Conservation (phyloP, 2,888 invertebrate species). For the Plutella xylostella region DNA sequence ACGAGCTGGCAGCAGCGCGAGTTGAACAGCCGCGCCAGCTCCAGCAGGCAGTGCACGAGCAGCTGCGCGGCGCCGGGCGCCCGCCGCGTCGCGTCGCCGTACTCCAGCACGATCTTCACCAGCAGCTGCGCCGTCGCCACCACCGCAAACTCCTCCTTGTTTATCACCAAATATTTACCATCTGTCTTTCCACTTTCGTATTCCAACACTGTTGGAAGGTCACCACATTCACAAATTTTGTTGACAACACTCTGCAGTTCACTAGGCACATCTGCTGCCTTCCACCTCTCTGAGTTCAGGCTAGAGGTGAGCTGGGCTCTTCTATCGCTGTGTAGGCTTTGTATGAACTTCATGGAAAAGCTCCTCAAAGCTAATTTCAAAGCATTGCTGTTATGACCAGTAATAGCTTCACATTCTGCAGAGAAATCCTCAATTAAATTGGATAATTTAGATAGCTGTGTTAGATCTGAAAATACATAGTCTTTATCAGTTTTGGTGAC, state of each 20-base stretch:
- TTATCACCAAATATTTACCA: slow-evolving; percentile 71
- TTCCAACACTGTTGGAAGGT: slow-evolving; percentile 47
- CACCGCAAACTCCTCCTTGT: slow-evolving; percentile 80
- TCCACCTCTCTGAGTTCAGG: slow-evolving; percentile 94
- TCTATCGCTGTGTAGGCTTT: slow-evolving; percentile 89
- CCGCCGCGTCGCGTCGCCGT: slow-evolving; percentile 85
- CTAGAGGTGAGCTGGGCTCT: slow-evolving; percentile 86
- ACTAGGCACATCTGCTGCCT: slow-evolving; percentile 88
- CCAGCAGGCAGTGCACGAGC: slow-evolving; percentile 87
- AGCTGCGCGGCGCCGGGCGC: slow-evolving; percentile 84
- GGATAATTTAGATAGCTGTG: slow-evolving; percentile 82
- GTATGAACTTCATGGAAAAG: slow-evolving; percentile 91
- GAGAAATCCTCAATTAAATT: slow-evolving; percentile 84
- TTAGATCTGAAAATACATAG: slow-evolving; percentile 75
- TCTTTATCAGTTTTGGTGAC: slow-evolving; percentile 81
- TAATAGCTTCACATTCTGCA: slow-evolving; percentile 78
- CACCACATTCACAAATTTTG: slow-evolving; percentile 70
- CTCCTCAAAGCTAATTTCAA: slow-evolving; percentile 86
- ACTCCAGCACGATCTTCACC: slow-evolving; percentile 91
- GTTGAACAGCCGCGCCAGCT: slow-evolving; percentile 88
- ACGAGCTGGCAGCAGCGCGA: slow-evolving; percentile 93
- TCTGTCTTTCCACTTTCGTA: slow-evolving; percentile 55
- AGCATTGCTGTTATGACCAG: slow-evolving; percentile 81
- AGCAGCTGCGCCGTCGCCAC: slow-evolving; percentile 88
- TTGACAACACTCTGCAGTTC: slow-evolving; percentile 90